Conservation (phyloP, 2,113 vertebrate genomes). For the Trogon surrucura region DNA sequence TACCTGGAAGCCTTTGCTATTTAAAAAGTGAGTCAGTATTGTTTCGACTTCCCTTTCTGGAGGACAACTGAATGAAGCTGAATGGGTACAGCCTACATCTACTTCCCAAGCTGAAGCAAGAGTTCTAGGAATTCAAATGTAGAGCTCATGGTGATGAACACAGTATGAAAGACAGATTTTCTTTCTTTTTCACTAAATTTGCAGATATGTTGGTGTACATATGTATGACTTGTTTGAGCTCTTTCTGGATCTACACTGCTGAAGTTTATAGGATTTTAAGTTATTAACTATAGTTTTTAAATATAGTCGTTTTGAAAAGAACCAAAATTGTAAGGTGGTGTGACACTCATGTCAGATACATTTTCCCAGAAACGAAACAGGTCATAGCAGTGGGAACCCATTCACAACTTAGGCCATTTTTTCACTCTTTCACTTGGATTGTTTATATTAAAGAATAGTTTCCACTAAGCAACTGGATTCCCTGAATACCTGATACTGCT, state of each 20-base stretch:
- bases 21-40: neutral
- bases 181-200: neutral
- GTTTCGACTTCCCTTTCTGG: neutral
- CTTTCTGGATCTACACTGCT: neutral
- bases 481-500: neutral
- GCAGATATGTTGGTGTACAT: fast-evolving
- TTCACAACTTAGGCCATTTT: neutral
- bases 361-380: neutral
- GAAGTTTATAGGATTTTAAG: neutral
- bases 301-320: neutral
- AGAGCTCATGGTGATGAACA: neutral
- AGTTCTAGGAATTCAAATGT: neutral
- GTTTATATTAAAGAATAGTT: neutral
- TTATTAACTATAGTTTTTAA: neutral
- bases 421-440: neutral
- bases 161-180: neutral
- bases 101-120: neutral
- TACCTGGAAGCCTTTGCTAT: neutral
- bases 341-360: neutral
- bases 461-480: neutral
- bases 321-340: neutral
- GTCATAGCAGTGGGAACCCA: neutral
- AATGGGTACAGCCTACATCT: neutral
- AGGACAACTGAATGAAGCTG: neutral
- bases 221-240: neutral